Percentiles rank a stretch among this genome's conserved stretches.
phyloP scores from a whole-genome alignment of 2,113 vertebrate species.

The Solea senegalensis region DNA sequence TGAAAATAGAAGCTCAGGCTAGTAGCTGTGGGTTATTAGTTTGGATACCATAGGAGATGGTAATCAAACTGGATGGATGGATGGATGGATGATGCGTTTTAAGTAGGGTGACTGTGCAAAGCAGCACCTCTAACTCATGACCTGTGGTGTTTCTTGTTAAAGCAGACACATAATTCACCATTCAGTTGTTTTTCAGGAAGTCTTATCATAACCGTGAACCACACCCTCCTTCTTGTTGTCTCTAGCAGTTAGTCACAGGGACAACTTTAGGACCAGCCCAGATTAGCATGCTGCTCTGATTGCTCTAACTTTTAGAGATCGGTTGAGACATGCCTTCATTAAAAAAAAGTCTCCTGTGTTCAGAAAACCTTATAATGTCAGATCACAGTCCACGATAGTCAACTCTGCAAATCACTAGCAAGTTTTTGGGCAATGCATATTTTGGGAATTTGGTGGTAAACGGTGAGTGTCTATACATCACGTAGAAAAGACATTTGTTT shows the following conservation, averaged over 20 bases:
- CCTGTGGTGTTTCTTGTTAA: not conserved
- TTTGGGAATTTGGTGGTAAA: constrained; percentile 8
- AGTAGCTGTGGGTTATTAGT: constrained; percentile 19
- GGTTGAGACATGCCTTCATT: constrained; percentile 30
- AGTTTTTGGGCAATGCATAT: constrained; percentile 23
- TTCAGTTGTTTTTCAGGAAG: constrained; percentile 45
- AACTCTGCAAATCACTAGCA: constrained; percentile 9
- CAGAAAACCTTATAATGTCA: constrained; percentile 1
- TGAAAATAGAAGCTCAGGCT: constrained; percentile 24
- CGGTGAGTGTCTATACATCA: constrained; percentile 2
- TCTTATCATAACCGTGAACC: constrained; percentile 51
- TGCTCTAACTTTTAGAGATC: constrained; percentile 37
- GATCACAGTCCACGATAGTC: constrained; percentile 29
- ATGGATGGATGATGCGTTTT: too few species aligned
- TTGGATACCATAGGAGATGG: constrained; percentile 4
- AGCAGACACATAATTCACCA: constrained; percentile 2
- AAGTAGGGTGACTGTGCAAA: not conserved
- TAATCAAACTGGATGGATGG: too few species aligned
- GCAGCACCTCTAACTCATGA: not conserved
- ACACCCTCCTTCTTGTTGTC: constrained; percentile 56
- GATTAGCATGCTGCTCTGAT: constrained; percentile 27
- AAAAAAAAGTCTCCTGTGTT: constrained; percentile 22
- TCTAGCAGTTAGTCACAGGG: constrained; percentile 46
- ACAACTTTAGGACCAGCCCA: constrained; percentile 40
- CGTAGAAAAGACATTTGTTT: constrained; percentile 26